These are phyloP conservation scores for Nesometra sesokonis DNA, from an alignment of 35 echinoderm and acorn worm species.

Conservation along the genomic window DNA sequence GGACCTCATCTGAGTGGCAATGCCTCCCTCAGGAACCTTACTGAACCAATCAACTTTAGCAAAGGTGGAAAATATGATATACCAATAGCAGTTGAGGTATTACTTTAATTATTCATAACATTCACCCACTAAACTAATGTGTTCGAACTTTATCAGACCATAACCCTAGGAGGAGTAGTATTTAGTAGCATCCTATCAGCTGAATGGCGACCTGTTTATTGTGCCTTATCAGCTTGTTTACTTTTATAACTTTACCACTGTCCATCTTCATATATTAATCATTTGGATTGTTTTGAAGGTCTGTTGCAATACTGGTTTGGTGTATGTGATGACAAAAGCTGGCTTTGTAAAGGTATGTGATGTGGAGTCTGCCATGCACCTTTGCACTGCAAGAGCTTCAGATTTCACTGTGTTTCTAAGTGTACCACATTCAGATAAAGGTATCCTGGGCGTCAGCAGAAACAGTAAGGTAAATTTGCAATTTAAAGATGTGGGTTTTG, in stretches of 20 bases:
- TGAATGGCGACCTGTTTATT: too few relatives aligned
- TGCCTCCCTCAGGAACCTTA: slow-evolving; percentile 52
- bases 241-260: too few relatives aligned
- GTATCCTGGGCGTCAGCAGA: slow-evolving; percentile 51
- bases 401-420: slow-evolving; percentile 60
- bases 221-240: too few relatives aligned
- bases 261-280: too few relatives aligned
- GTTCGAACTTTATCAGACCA: too few relatives aligned
- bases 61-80: slow-evolving; percentile 72
- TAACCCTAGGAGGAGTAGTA: too few relatives aligned
- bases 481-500: not conserved
- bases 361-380: slow-evolving; percentile 56
- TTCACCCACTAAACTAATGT: too few relatives aligned
- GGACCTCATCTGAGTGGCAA: slow-evolving; percentile 74
- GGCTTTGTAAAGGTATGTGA: slow-evolving; percentile 78
- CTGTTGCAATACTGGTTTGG: slow-evolving; percentile 58
- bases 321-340: slow-evolving; percentile 78
- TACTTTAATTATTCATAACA: not conserved
- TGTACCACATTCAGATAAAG: slow-evolving; percentile 39
- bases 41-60: slow-evolving; percentile 83
- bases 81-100: slow-evolving; percentile 82
- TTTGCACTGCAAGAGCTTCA: slow-evolving; percentile 53
- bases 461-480: slow-evolving; percentile 56
- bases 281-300: slow-evolving; percentile 35
- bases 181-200: too few relatives aligned